Evolutionary conservation across 2,888 invertebrate genomes (phyloP).

Genomic region (Clivina fossor): DNA sequence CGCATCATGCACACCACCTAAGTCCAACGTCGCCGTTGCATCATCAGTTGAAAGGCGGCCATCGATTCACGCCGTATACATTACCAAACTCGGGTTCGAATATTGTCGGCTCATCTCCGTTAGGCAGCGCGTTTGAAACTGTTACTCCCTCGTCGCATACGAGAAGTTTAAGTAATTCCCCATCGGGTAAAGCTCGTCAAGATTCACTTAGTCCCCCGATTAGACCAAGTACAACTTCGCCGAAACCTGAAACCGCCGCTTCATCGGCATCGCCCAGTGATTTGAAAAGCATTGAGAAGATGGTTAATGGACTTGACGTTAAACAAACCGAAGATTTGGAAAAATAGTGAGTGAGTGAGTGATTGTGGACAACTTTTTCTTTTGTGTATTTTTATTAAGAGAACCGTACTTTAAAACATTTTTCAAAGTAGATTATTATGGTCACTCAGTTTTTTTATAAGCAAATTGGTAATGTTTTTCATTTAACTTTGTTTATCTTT

Average conservation of each 20-base stretch:
- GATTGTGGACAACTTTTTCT: conserved; percentile 36
- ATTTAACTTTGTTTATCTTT: too few relatives aligned
- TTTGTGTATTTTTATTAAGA: conserved; percentile 37
- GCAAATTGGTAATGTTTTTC: too few relatives aligned
- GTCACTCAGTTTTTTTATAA: neutral
- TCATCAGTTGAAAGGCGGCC: conserved; percentile 70
- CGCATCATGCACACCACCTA: conserved; percentile 57
- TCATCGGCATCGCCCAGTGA: conserved; percentile 74
- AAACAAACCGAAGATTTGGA: conserved; percentile 60
- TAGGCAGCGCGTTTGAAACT: conserved; percentile 86
- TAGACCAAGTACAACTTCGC: conserved; percentile 61
- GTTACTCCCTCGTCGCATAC: conserved; percentile 77
- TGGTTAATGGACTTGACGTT: conserved; percentile 94
- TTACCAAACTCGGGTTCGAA: conserved; percentile 63
- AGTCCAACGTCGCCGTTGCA: conserved; percentile 64
- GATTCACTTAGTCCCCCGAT: conserved; percentile 58
- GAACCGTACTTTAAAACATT: conserved; percentile 23
- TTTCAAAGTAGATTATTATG: neutral
- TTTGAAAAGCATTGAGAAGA: conserved; percentile 94
- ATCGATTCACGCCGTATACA: conserved; percentile 88
- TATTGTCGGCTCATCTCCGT: conserved; percentile 58
- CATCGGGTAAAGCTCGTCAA: conserved; percentile 55
- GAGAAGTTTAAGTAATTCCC: conserved; percentile 65
- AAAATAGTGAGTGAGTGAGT: conserved; percentile 46
- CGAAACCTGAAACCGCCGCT: conserved; percentile 57